Percentiles rank a stretch among this genome's conserved stretches.
phyloP scores from a whole-genome alignment of 2,888 invertebrate species.

The Anthophora plumipes region DNA sequence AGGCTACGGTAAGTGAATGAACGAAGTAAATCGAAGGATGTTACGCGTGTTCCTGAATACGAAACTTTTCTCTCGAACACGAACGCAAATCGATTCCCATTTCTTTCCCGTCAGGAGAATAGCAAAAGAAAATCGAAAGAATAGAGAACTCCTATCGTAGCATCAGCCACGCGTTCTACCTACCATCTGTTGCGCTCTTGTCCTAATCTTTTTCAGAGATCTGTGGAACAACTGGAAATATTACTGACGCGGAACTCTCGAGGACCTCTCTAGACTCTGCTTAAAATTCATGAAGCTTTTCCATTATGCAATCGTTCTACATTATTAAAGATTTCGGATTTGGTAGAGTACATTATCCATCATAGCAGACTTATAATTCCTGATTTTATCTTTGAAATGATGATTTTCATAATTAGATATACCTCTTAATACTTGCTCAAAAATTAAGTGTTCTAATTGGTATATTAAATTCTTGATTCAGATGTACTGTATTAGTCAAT shows the following conservation, averaged over 20 bases:
- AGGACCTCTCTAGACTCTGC: background rate
- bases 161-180: conserved; percentile 74
- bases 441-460: too few species aligned
- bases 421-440: too few species aligned
- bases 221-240: conserved; percentile 42
- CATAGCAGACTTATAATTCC: too few species aligned
- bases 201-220: conserved; percentile 62
- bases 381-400: too few species aligned
- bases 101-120: background rate
- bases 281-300: conserved; percentile 37
- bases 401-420: too few species aligned
- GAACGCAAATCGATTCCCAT: background rate
- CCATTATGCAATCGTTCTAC: conserved; percentile 13
- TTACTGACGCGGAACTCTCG: conserved; percentile 14
- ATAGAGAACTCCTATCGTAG: conserved; percentile 52
- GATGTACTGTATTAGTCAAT: too few species aligned
- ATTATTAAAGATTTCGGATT: conserved; percentile 8
- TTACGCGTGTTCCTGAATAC: background rate
- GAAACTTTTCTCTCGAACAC: background rate
- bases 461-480: too few species aligned
- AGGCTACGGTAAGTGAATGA: too few species aligned
- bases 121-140: conserved; percentile 25
- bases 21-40: background rate
- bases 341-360: background rate
- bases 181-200: conserved; percentile 77